These are phyloP conservation scores for Apantesis nais DNA, from an alignment of 2,888 invertebrate species.

Conservation along the genomic window DNA sequence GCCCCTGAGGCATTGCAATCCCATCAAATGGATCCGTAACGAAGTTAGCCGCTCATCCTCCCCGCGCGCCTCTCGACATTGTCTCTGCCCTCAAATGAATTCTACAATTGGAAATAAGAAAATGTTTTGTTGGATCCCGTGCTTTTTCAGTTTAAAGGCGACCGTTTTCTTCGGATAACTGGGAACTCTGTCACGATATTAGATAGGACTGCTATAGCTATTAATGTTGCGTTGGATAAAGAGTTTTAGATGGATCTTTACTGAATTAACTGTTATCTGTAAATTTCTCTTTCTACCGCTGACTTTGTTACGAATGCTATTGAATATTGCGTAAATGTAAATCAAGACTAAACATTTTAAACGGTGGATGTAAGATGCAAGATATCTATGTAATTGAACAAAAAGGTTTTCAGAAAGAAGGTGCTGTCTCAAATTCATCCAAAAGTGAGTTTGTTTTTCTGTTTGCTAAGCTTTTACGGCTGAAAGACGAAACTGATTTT, in stretches of 20 bases:
- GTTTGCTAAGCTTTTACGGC: too few relatives aligned
- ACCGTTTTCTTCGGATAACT: constrained; percentile 79
- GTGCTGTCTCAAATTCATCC: too few relatives aligned
- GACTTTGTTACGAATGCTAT: constrained; percentile 21
- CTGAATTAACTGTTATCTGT: constrained; percentile 52
- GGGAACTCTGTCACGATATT: constrained; percentile 60
- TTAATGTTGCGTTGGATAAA: constrained; percentile 49
- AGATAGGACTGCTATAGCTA: constrained; percentile 52
- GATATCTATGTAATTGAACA: neutral
- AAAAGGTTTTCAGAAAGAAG: neutral
- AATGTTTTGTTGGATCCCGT: constrained; percentile 84
- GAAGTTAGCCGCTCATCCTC: constrained; percentile 88
- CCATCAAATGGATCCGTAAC: constrained; percentile 93
- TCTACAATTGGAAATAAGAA: constrained; percentile 86
- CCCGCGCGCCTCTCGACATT: constrained; percentile 84
- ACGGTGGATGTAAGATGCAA: neutral
- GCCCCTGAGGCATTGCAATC: constrained; percentile 87
- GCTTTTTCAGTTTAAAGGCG: constrained; percentile 84
- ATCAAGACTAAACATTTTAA: neutral
- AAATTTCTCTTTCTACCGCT: constrained; percentile 50
- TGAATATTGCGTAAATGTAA: neutral
- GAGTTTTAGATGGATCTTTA: constrained; percentile 62
- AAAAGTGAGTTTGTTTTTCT: too few relatives aligned
- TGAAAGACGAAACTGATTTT: too few relatives aligned
- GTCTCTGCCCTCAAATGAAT: constrained; percentile 86